Conservation (phyloP, 2,797 vertebrate species). For the Martes flavigula region DNA sequence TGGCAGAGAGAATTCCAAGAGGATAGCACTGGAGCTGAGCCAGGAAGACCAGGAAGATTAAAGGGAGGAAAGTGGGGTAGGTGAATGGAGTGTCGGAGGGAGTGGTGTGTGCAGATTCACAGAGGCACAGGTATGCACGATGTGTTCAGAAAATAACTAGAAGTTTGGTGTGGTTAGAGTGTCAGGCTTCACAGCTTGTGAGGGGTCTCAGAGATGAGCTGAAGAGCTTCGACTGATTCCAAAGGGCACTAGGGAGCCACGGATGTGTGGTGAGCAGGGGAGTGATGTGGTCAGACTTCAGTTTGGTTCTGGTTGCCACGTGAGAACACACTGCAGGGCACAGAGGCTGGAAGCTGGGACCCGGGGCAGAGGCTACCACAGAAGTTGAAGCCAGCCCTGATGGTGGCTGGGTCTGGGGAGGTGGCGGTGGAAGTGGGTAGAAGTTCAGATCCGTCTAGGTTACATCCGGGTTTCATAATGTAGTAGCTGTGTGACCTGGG, state of each 20-base stretch:
- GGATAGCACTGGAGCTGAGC: not conserved
- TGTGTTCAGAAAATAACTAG: not conserved
- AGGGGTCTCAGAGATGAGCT: not conserved
- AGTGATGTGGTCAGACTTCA: not conserved
- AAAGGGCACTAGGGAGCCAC: not conserved
- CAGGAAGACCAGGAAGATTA: not conserved
- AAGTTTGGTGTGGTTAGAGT: too few relatives aligned
- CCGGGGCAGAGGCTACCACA: not conserved
- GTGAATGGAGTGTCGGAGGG: not conserved
- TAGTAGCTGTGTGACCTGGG: not conserved
- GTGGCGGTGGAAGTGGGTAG: not conserved
- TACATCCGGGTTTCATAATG: not conserved
- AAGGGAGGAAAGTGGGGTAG: not conserved
- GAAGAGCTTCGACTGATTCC: not conserved
- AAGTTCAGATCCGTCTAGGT: not conserved
- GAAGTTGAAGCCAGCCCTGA: not conserved
- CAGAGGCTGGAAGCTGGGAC: not conserved
- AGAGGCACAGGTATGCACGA: accelerated
- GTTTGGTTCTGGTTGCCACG: not conserved
- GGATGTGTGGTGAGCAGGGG: not conserved
- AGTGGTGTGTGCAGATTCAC: not conserved
- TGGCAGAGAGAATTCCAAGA: not conserved
- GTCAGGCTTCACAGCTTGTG: not conserved
- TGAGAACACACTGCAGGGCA: not conserved
- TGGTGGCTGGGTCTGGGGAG: not conserved